phyloP scores from a whole-genome alignment of 2,888 invertebrate species.

The Caenorhabditis doughertyi region DNA sequence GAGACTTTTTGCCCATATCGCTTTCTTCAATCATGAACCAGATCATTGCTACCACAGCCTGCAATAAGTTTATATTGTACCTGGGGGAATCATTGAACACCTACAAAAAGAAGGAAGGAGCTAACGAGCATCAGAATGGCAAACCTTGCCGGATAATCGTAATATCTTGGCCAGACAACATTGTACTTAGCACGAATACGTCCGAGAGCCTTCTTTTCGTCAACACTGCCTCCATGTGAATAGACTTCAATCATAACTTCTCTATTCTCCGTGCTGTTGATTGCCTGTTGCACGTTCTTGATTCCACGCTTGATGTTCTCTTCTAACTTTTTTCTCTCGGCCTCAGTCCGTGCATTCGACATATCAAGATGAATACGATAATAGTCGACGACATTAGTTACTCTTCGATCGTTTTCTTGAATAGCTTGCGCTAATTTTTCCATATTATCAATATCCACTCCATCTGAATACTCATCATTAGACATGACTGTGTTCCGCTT shows the following conservation, averaged over 20 bases:
- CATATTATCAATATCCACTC: conserved; percentile 38
- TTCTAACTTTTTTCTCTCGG: conserved; percentile 24
- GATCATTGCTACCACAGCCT: conserved; percentile 26
- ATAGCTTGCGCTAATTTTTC: conserved; percentile 28
- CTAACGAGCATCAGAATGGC: conserved; percentile 8
- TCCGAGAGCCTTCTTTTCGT: not conserved
- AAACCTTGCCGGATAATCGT: conserved; percentile 24
- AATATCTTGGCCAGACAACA: not conserved
- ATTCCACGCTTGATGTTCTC: conserved; percentile 26
- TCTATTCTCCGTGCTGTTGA: not conserved
- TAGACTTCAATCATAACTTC: conserved; percentile 1
- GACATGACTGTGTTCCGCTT: not conserved
- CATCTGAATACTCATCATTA: not conserved
- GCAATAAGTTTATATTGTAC: not conserved
- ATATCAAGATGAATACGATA: conserved; percentile 55
- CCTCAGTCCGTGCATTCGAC: conserved; percentile 18
- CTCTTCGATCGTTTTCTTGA: conserved; percentile 15
- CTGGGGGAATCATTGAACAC: not conserved
- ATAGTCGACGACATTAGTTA: conserved; percentile 37
- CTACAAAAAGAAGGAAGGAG: conserved; percentile 32
- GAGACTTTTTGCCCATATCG: conserved; percentile 57
- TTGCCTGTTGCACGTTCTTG: not conserved
- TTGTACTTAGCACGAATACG: conserved; percentile 1
- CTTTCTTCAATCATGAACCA: conserved; percentile 42
- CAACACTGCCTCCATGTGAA: not conserved